Evolutionary conservation across 2,797 vertebrate genomes (phyloP).

Genomic region (Scolopax bukidnonensis): DNA sequence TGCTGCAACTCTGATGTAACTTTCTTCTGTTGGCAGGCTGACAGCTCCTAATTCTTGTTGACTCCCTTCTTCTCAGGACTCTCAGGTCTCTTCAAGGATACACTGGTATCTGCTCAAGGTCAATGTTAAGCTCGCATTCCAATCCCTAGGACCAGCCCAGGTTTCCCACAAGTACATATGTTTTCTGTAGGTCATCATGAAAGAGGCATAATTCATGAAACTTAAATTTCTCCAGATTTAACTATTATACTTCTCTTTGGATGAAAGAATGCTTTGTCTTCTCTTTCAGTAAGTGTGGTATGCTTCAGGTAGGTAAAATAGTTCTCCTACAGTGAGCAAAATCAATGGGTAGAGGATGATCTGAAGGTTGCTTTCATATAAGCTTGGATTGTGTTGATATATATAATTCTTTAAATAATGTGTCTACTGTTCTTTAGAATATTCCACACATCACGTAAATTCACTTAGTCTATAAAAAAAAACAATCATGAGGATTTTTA

Average conservation of each 20-base stretch:
- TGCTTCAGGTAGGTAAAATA: not conserved
- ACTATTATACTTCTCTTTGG: not conserved
- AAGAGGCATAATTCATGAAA: not conserved
- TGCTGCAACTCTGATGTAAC: too few relatives aligned
- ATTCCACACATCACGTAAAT: fast-evolving
- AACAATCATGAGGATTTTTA: not conserved
- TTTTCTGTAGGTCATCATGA: not conserved
- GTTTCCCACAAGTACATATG: too few relatives aligned
- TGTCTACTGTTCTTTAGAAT: not conserved
- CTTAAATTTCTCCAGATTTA: not conserved
- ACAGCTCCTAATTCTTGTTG: too few relatives aligned
- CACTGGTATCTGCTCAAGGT: too few relatives aligned
- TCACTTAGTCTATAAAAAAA: not conserved
- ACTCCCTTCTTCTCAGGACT: too few relatives aligned
- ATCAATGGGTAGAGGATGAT: not conserved
- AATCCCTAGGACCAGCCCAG: too few relatives aligned
- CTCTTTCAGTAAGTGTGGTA: not conserved
- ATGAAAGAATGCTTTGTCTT: not conserved
- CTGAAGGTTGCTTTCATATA: not conserved
- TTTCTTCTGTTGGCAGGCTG: too few relatives aligned
- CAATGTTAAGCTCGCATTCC: too few relatives aligned
- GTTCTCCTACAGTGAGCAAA: not conserved
- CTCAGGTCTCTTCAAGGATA: too few relatives aligned
- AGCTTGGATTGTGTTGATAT: not conserved
- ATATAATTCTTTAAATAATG: not conserved